Conservation (phyloP, 2,888 invertebrate genomes). For the Arctia plantaginis region DNA sequence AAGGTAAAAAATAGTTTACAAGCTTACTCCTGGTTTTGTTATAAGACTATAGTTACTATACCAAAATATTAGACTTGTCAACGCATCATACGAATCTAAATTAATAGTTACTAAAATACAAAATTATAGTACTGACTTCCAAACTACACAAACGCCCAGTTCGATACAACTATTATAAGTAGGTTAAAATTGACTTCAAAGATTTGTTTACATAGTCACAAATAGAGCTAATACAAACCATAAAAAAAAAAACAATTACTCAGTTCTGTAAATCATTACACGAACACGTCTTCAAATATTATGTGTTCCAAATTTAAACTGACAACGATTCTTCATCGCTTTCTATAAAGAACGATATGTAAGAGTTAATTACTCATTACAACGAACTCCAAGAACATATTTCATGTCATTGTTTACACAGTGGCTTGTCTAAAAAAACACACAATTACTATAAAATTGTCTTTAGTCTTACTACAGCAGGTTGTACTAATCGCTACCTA, state of each 20-base stretch:
- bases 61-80: no score
- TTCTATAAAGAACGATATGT: not conserved
- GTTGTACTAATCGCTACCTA: conserved; percentile 16
- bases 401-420: not conserved
- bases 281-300: not conserved
- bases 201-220: no score
- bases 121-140: no score
- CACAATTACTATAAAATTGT: conserved; percentile 9
- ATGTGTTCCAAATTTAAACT: not conserved
- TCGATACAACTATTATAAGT: not conserved
- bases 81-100: no score
- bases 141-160: no score
- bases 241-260: not conserved
- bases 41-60: no score
- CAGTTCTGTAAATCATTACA: not conserved
- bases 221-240: no score
- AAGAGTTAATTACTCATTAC: not conserved
- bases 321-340: not conserved
- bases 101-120: no score
- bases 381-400: not conserved
- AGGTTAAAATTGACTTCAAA: not conserved
- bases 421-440: not conserved
- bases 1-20: no score
- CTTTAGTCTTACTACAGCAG: conserved; percentile 11
- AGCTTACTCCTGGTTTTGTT: no score